phyloP scores from a whole-genome alignment of 2,113 vertebrate genomes.

The Varanus komodoensis region DNA sequence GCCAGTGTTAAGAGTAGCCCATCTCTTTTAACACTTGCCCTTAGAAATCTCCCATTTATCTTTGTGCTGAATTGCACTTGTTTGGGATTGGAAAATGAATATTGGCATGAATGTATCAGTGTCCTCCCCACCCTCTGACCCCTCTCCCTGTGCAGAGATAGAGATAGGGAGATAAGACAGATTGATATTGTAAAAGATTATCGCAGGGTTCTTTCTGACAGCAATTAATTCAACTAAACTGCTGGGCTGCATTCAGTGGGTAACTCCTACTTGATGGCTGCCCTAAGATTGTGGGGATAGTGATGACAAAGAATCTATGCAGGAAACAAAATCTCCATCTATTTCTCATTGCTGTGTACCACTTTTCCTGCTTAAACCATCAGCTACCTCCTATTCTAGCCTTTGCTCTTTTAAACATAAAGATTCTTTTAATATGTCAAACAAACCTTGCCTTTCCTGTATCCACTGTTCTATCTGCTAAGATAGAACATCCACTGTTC shows the following conservation, averaged over 20 bases:
- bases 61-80: background rate
- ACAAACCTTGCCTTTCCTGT: background rate
- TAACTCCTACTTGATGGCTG: background rate
- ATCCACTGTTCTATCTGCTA: background rate
- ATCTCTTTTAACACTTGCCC: background rate
- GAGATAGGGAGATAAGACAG: background rate
- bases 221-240: background rate
- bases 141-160: background rate
- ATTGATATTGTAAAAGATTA: background rate
- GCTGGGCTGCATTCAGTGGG: background rate
- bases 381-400: background rate
- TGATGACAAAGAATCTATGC: background rate
- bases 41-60: background rate
- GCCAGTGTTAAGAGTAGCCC: background rate
- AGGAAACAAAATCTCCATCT: background rate
- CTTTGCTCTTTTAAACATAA: background rate
- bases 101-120: background rate
- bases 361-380: background rate
- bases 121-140: too few species aligned
- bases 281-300: background rate
- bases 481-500: background rate
- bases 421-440: background rate
- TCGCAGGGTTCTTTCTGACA: background rate
- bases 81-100: background rate
- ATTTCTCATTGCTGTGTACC: background rate